A percentile compares a stretch with the other conserved stretches of the same genome.
phyloP scores from a whole-genome alignment of 2,113 vertebrate species.

The Protobothrops mucrosquamatus region DNA sequence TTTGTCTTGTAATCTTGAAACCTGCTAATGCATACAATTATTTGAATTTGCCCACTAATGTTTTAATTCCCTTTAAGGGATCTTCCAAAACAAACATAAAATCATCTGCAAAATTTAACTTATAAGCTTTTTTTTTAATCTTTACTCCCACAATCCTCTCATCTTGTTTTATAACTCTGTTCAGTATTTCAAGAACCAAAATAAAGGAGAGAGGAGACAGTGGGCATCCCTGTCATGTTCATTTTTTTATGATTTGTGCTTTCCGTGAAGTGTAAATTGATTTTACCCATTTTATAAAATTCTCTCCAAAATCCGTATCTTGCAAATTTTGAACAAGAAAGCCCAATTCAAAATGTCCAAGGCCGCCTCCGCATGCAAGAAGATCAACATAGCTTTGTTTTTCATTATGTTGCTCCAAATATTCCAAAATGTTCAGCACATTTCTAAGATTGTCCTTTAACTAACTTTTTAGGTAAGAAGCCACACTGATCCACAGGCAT shows the following conservation, averaged over 20 bases:
- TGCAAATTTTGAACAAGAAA: background rate
- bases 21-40: background rate
- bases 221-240: background rate
- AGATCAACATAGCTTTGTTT: background rate
- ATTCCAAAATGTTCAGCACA: background rate
- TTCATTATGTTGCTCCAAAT: background rate
- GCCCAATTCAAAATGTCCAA: background rate
- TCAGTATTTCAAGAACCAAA: background rate
- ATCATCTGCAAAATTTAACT: background rate
- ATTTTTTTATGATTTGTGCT: background rate
- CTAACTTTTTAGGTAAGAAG: background rate
- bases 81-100: background rate
- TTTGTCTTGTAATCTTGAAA: background rate
- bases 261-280: background rate
- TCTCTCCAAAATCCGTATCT: background rate
- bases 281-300: background rate
- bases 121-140: background rate
- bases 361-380: background rate
- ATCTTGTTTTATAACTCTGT: background rate
- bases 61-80: background rate
- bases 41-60: background rate
- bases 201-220: background rate
- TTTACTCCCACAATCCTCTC: background rate
- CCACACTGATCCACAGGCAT: background rate
- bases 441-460: background rate